Conservation (phyloP, 2,113 vertebrate genomes). For the Echinops telfairi region DNA sequence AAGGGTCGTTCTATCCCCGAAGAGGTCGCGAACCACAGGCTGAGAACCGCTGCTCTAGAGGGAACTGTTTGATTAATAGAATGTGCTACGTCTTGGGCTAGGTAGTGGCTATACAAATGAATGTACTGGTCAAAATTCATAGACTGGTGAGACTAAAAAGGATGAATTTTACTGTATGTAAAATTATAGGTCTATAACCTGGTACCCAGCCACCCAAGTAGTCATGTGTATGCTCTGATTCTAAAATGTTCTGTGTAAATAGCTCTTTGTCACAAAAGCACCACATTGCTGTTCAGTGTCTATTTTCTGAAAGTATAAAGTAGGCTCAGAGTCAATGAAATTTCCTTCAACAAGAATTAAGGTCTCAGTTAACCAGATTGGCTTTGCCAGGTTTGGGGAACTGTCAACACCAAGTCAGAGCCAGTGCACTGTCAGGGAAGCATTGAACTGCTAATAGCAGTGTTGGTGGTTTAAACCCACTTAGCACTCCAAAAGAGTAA, state of each 20-base stretch:
- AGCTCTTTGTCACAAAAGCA: slow-evolving; percentile 9
- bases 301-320: slow-evolving; percentile 33
- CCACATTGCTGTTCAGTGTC: background rate
- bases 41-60: background rate
- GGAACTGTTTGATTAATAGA: background rate
- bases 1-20: no score
- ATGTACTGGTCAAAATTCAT: background rate
- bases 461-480: no score
- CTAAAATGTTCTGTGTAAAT: slow-evolving; percentile 47
- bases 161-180: background rate
- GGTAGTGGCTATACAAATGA: background rate
- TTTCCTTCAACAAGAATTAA: background rate
- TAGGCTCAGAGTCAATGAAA: slow-evolving; percentile 5
- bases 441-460: no score
- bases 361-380: background rate
- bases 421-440: no score
- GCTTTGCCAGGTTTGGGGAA: background rate
- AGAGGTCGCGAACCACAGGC: no score
- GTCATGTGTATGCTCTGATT: background rate
- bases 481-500: no score
- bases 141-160: background rate
- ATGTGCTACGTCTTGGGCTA: background rate
- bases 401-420: background rate
- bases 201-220: background rate
- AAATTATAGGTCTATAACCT: background rate